A percentile compares a stretch with the other conserved stretches of the same genome.
Conservation (phyloP, 2,113 vertebrate species). For the Pagrus major region DNA sequence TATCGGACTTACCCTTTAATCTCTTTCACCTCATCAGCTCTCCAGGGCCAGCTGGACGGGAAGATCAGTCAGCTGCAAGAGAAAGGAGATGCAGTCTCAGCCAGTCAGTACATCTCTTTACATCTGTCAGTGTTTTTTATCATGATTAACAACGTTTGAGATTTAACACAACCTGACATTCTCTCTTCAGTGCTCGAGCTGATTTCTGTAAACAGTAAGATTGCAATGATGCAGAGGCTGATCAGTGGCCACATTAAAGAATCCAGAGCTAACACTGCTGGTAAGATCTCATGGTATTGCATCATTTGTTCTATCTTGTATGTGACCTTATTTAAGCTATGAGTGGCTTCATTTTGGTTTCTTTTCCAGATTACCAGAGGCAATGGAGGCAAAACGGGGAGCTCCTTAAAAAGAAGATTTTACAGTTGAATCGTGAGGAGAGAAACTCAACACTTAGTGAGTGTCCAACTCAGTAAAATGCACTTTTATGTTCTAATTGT, state of each 20-base stretch:
- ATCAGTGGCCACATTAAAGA: constrained; percentile 1
- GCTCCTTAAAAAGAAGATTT: constrained; percentile 49
- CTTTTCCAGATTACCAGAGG: constrained; percentile 34
- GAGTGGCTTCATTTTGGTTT: not conserved
- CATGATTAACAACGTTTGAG: not conserved
- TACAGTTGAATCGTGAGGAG: constrained; percentile 1
- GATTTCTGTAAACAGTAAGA: constrained; percentile 39
- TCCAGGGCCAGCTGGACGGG: constrained; percentile 19
- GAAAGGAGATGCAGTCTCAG: not conserved
- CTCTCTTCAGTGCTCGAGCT: constrained; percentile 55
- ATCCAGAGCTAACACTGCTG: not conserved
- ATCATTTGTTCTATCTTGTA: not conserved
- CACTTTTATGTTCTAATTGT: not conserved
- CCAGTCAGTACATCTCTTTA: constrained; percentile 12
- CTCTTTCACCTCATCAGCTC: constrained; percentile 35
- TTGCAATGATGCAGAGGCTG: not conserved
- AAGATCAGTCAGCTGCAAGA: constrained; percentile 1
- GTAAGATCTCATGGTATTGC: constrained; percentile 17
- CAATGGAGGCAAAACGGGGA: not conserved
- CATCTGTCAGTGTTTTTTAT: not conserved
- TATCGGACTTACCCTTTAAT: too few relatives aligned
- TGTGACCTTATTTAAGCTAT: not conserved
- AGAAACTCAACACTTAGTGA: constrained; percentile 48
- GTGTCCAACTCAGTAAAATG: not conserved
- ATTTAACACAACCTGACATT: not conserved